These are phyloP conservation scores for Python bivittatus DNA, from an alignment of 2,113 vertebrate genomes.

Conservation along the genomic window DNA sequence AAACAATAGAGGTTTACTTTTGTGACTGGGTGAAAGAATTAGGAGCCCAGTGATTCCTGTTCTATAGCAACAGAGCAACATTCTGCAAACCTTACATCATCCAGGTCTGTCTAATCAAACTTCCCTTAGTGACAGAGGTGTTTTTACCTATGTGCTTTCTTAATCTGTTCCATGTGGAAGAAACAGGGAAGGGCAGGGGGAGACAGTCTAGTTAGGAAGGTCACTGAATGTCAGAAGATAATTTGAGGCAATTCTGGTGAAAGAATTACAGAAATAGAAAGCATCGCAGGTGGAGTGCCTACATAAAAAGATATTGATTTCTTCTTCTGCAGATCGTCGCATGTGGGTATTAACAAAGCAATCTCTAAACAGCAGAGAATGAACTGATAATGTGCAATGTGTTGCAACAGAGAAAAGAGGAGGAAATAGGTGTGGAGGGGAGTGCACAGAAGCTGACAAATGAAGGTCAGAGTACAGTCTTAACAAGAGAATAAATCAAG, in stretches of 20 bases:
- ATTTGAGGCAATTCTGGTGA: neutral
- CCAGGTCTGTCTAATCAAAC: conserved; percentile 7
- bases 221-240: neutral
- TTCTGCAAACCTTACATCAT: neutral
- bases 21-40: neutral
- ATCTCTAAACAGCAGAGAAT: conserved; percentile 5
- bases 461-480: conserved; percentile 48
- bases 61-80: neutral
- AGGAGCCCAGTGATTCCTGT: neutral
- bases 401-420: neutral
- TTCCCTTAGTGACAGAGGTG: neutral
- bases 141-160: neutral
- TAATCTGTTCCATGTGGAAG: neutral
- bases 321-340: neutral
- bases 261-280: neutral
- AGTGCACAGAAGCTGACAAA: conserved; percentile 14
- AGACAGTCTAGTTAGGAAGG: neutral
- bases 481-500: conserved; percentile 35
- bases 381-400: conserved; percentile 17
- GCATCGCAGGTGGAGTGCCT: neutral
- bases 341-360: neutral
- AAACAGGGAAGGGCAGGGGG: neutral
- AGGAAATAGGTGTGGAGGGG: neutral
- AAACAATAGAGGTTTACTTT: neutral
- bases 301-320: conserved; percentile 15